A percentile compares a stretch with the other conserved stretches of the same genome.
phyloP scores from a whole-genome alignment of 2,113 vertebrate genomes.

The Rhynchomys soricoides region DNA sequence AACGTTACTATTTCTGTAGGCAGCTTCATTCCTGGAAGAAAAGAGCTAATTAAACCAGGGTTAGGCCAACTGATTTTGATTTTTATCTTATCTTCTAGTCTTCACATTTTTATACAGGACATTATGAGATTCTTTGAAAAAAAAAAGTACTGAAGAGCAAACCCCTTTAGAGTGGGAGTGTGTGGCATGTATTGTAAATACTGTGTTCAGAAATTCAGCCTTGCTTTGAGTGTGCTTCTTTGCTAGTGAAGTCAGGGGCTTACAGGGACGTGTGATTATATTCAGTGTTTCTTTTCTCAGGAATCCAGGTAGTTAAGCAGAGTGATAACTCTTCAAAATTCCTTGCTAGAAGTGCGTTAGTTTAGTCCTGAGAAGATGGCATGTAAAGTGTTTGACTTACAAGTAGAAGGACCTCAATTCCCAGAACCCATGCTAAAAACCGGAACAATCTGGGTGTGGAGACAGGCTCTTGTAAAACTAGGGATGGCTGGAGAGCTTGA shows the following conservation, averaged over 20 bases:
- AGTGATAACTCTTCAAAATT: constrained; percentile 8
- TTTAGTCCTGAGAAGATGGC: background rate
- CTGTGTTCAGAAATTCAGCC: background rate
- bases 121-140: background rate
- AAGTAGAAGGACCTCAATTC: no score
- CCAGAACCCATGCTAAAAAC: background rate
- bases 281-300: background rate
- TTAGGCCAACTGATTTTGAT: constrained; percentile 49
- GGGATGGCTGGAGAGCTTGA: background rate
- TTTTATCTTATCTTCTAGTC: constrained; percentile 60
- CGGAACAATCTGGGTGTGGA: no score
- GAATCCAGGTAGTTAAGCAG: background rate
- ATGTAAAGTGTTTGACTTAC: background rate
- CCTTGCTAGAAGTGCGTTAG: background rate
- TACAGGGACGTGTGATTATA: background rate
- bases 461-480: no score
- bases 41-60: constrained; percentile 16
- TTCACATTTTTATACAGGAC: constrained; percentile 28
- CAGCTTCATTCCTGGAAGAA: constrained; percentile 42
- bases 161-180: background rate
- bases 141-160: background rate
- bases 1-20: constrained; percentile 62
- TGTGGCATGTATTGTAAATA: background rate
- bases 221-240: background rate
- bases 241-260: background rate